These are phyloP conservation scores for Episyrphus balteatus DNA, from an alignment of 1,140 invertebrate species.

Conservation along the genomic window DNA sequence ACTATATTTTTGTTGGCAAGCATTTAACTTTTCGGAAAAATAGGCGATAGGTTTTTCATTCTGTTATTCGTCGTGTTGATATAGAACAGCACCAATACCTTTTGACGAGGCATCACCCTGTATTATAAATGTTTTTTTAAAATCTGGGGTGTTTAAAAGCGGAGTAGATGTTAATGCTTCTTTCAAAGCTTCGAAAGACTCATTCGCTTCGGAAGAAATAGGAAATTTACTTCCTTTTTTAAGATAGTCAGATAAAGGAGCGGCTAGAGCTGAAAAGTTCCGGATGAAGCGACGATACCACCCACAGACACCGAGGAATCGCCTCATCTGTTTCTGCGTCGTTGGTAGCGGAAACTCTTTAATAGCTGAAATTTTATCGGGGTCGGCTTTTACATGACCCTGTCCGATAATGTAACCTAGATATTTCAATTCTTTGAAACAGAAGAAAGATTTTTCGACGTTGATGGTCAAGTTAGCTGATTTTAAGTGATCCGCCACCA, in stretches of 20 bases:
- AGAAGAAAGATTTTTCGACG: slow-evolving; percentile 15
- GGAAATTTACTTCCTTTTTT: background rate
- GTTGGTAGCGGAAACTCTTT: slow-evolving; percentile 13
- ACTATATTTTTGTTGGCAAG: too few species aligned
- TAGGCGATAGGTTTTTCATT: slow-evolving; percentile 16
- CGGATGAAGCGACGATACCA: slow-evolving; percentile 38
- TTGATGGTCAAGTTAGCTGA: slow-evolving; percentile 14
- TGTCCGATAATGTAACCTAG: slow-evolving; percentile 18
- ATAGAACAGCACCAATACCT: slow-evolving; percentile 28
- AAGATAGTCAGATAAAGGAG: slow-evolving; percentile 13
- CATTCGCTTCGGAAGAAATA: slow-evolving; percentile 12
- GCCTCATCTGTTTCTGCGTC: slow-evolving; percentile 19
- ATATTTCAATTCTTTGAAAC: slow-evolving; percentile 12
- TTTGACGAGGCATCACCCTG: slow-evolving; percentile 30
- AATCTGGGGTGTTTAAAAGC: slow-evolving; percentile 28
- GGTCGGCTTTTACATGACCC: slow-evolving; percentile 1
- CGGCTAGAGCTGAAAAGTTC: slow-evolving; percentile 33
- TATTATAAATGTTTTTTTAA: slow-evolving; percentile 22
- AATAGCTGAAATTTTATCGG: slow-evolving; percentile 9
- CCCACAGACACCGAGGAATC: slow-evolving; percentile 37
- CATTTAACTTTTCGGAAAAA: too few species aligned
- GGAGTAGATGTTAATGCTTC: slow-evolving; percentile 21
- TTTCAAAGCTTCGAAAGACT: slow-evolving; percentile 25
- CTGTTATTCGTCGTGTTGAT: slow-evolving; percentile 16
- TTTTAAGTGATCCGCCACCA: slow-evolving; percentile 2